phyloP scores from a whole-genome alignment of 2,888 invertebrate species.

The Lordiphosa andalusiaca region DNA sequence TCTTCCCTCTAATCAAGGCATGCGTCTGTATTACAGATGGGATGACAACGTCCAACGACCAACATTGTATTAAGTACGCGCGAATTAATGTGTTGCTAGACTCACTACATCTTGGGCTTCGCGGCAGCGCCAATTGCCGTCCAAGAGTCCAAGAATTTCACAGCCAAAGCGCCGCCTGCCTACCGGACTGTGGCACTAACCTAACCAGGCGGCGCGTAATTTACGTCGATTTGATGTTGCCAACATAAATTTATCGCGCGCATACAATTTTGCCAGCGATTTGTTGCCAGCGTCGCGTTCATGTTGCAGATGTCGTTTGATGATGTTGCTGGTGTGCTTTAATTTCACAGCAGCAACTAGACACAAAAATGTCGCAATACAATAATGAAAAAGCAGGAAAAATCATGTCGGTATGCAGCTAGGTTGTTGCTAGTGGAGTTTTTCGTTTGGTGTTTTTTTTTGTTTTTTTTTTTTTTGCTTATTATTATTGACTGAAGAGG shows the following conservation, averaged over 20 bases:
- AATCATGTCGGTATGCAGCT: conserved; percentile 67
- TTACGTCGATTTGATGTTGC: conserved; percentile 73
- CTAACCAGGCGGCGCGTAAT: conserved; percentile 62
- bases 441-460: conserved; percentile 49
- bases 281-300: conserved; percentile 63
- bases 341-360: conserved; percentile 59
- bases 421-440: conserved; percentile 26
- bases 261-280: conserved; percentile 64
- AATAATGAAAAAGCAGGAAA: conserved; percentile 69
- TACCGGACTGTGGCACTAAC: conserved; percentile 30
- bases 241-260: conserved; percentile 73
- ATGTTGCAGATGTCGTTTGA: conserved; percentile 42
- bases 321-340: conserved; percentile 47
- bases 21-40: conserved; percentile 70
- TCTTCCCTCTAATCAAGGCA: conserved; percentile 50
- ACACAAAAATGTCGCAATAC: conserved; percentile 72
- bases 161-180: conserved; percentile 70
- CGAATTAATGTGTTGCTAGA: conserved; percentile 70
- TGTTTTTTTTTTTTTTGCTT: conserved; percentile 60
- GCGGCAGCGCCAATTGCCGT: conserved; percentile 19
- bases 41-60: conserved; percentile 32
- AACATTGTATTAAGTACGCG: conserved; percentile 68
- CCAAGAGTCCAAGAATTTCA: conserved; percentile 63
- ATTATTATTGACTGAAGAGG: conserved; percentile 74
- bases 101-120: conserved; percentile 62